Conservation (phyloP, 1,140 invertebrate species). For the Drosophila asahinai region DNA sequence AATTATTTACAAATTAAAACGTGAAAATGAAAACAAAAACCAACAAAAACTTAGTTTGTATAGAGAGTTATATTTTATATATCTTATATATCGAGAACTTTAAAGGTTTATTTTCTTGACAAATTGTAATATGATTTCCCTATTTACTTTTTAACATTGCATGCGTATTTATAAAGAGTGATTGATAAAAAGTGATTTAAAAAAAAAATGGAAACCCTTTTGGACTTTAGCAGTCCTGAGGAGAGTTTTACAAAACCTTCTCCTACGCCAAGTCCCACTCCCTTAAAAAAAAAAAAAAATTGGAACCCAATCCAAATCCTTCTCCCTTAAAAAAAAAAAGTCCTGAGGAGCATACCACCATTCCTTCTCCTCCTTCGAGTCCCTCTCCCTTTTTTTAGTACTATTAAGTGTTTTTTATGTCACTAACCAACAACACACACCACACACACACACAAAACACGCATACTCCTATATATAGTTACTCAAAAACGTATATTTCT, state of each 20-base stretch:
- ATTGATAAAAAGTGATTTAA: not conserved
- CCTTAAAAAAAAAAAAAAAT: constrained; percentile 32
- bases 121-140: constrained; percentile 43
- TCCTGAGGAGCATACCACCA: not conserved
- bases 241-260: not conserved
- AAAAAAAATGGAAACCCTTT: not conserved
- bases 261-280: not conserved
- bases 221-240: constrained; percentile 4
- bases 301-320: too few relatives aligned
- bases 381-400: constrained; percentile 12
- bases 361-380: not conserved
- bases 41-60: constrained; percentile 62
- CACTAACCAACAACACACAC: constrained; percentile 44
- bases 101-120: constrained; percentile 10
- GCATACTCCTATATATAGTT: constrained; percentile 24
- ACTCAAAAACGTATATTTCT: constrained; percentile 24
- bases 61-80: constrained; percentile 69
- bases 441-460: not conserved
- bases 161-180: constrained; percentile 63
- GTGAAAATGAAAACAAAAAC: constrained; percentile 49
- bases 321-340: too few relatives aligned
- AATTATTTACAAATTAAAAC: constrained; percentile 46
- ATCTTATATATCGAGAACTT: constrained; percentile 45
- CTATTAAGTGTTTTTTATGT: constrained; percentile 47
- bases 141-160: constrained; percentile 47